Evolutionary conservation across 2,888 invertebrate genomes (phyloP).

Genomic region (Calameuta idolon): DNA sequence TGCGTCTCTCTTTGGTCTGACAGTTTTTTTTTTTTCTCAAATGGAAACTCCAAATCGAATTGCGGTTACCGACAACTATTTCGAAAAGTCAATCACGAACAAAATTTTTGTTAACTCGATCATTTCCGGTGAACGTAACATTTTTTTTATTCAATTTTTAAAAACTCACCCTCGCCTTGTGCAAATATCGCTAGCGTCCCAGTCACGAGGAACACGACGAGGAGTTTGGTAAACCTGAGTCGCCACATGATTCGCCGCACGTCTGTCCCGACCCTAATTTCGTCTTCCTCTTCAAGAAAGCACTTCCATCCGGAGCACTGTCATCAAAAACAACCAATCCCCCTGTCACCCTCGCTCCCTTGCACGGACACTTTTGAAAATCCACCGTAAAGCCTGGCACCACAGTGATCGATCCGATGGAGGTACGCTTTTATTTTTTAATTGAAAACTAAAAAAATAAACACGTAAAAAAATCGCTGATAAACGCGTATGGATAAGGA

Average conservation of each 20-base stretch:
- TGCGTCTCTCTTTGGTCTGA: too few species aligned
- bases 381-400: slow-evolving; percentile 23
- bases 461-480: not conserved
- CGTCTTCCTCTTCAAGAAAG: not conserved
- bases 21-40: too few species aligned
- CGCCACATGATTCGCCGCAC: slow-evolving; percentile 49
- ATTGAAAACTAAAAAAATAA: not conserved
- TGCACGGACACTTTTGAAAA: slow-evolving; percentile 6
- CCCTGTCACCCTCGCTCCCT: not conserved
- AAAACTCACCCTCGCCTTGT: too few species aligned
- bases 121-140: too few species aligned
- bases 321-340: slow-evolving; percentile 8
- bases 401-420: not conserved
- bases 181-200: not conserved
- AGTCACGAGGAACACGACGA: slow-evolving; percentile 26
- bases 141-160: too few species aligned
- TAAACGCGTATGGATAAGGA: too few species aligned
- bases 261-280: not conserved
- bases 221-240: slow-evolving; percentile 49
- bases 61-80: too few species aligned
- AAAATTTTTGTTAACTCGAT: too few species aligned
- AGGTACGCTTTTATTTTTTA: too few species aligned
- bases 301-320: slow-evolving; percentile 4
- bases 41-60: too few species aligned
- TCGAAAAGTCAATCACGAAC: too few species aligned